Percentiles rank a stretch among this genome's conserved stretches.
phyloP scores from a whole-genome alignment of 2,797 vertebrate genomes.

The Pseudochirops corinnae region DNA sequence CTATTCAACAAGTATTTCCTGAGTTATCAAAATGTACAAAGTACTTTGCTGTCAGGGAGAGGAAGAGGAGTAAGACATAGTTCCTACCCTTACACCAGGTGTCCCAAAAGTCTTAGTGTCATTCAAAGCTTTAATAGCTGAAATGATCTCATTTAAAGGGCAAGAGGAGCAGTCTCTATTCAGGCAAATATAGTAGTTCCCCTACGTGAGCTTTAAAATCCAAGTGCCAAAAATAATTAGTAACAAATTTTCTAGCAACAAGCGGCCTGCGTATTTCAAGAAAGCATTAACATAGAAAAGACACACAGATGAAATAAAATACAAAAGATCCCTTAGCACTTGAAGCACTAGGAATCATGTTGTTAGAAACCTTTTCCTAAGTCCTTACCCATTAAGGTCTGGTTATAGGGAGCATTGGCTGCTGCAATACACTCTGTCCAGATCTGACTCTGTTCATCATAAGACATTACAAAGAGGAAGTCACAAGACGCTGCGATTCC shows the following conservation, averaged over 20 bases:
- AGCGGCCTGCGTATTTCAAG: conserved; percentile 23
- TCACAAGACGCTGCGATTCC: conserved; percentile 93
- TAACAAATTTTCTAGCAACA: not conserved
- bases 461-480: conserved; percentile 98
- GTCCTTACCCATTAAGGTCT: conserved; percentile 91
- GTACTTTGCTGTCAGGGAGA: not conserved
- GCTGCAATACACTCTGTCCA: conserved; percentile 92
- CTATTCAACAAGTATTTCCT: not conserved
- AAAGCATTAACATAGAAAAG: conserved; percentile 45
- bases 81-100: not conserved
- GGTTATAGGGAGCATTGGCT: conserved; percentile 92
- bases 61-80: not conserved
- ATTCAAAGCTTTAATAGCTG: not conserved
- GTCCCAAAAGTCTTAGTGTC: not conserved
- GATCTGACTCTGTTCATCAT: conserved; percentile 96
- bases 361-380: conserved; percentile 11
- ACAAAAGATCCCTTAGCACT: conserved; percentile 37
- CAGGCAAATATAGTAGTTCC: not conserved
- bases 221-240: not conserved
- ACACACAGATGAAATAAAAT: conserved; percentile 52
- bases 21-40: not conserved
- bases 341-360: conserved; percentile 42
- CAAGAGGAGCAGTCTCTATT: not conserved
- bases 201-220: not conserved
- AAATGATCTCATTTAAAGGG: not conserved